A percentile compares a stretch with the other conserved stretches of the same genome.
phyloP scores from a whole-genome alignment of 2,797 vertebrate genomes.

The Limnodromus scolopaceus region DNA sequence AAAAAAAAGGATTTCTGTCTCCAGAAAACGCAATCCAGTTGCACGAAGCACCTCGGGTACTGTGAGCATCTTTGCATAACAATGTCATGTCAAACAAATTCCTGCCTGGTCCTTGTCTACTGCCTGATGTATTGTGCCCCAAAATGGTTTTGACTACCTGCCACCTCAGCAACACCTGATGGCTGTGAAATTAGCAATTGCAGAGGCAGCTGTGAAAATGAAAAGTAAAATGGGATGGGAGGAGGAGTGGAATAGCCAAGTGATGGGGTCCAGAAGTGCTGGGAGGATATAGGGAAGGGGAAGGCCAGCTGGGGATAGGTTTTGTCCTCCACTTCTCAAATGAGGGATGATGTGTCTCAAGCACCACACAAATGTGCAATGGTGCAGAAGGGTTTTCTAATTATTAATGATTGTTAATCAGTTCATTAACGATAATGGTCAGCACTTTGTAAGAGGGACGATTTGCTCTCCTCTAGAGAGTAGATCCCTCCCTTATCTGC shows the following conservation, averaged over 20 bases:
- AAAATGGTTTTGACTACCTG: slow-evolving; percentile 61
- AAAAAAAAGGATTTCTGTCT: slow-evolving; percentile 41
- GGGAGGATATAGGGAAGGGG: background rate
- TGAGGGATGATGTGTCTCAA: background rate
- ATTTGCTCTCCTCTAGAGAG: background rate
- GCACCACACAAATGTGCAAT: background rate
- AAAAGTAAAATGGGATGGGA: slow-evolving; percentile 4
- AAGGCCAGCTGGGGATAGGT: background rate
- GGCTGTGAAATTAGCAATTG: slow-evolving; percentile 57
- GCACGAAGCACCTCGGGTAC: background rate
- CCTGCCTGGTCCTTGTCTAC: slow-evolving; percentile 25
- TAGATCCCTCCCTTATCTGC: background rate
- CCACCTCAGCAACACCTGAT: slow-evolving; percentile 33
- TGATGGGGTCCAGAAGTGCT: background rate
- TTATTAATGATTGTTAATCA: slow-evolving; percentile 58
- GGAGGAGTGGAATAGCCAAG: background rate
- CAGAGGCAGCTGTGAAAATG: slow-evolving; percentile 64
- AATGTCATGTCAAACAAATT: slow-evolving; percentile 50
- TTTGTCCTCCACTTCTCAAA: background rate
- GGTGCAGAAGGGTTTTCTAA: slow-evolving; percentile 25
- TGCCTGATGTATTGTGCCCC: slow-evolving; percentile 57
- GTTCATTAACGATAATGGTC: slow-evolving; percentile 12
- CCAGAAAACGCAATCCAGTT: slow-evolving; percentile 31
- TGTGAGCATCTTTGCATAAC: slow-evolving; percentile 7
- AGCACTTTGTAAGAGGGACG: background rate